Conservation (phyloP, 2,797 vertebrate species). For the Miichthys miiuy region DNA sequence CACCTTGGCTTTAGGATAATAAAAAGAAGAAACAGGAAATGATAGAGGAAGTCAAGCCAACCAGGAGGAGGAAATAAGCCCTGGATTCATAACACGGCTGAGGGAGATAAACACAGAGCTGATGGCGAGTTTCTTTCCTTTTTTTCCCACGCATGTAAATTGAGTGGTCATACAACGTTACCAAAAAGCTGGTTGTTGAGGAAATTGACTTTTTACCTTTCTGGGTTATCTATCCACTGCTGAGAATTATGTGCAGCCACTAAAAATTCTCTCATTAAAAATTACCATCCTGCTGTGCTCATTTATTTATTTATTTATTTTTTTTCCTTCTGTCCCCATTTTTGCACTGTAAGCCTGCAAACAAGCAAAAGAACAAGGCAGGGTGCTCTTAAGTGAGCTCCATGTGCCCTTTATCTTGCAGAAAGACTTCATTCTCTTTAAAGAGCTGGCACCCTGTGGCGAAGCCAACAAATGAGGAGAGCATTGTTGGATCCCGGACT, state of each 20-base stretch:
- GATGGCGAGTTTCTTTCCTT: constrained; percentile 52
- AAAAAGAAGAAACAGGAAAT: constrained; percentile 69
- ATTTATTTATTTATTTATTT: constrained; percentile 49
- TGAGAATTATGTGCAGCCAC: constrained; percentile 31
- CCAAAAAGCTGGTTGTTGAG: constrained; percentile 32
- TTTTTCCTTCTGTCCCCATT: constrained; percentile 39
- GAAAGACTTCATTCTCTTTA: constrained; percentile 64
- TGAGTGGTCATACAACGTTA: constrained; percentile 40
- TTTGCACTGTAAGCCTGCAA: constrained; percentile 47
- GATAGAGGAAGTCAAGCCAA: constrained; percentile 60
- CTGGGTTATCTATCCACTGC: constrained; percentile 37
- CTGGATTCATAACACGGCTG: constrained; percentile 42
- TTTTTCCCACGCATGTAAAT: constrained; percentile 56
- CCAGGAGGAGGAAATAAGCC: constrained; percentile 64
- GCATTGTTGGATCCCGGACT: constrained; percentile 44
- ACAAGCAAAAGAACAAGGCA: constrained; percentile 67
- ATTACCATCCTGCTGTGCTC: constrained; percentile 45
- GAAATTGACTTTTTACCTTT: constrained; percentile 55
- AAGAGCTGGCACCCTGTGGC: constrained; percentile 56
- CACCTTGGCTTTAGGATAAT: constrained; percentile 66
- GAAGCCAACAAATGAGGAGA: constrained; percentile 66
- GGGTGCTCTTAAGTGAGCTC: constrained; percentile 62
- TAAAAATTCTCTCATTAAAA: constrained; percentile 58
- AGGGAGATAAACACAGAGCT: constrained; percentile 67
- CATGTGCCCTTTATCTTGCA: constrained; percentile 62